phyloP scores from a whole-genome alignment of 2,797 vertebrate species.

The Rhinoraja longicauda region DNA sequence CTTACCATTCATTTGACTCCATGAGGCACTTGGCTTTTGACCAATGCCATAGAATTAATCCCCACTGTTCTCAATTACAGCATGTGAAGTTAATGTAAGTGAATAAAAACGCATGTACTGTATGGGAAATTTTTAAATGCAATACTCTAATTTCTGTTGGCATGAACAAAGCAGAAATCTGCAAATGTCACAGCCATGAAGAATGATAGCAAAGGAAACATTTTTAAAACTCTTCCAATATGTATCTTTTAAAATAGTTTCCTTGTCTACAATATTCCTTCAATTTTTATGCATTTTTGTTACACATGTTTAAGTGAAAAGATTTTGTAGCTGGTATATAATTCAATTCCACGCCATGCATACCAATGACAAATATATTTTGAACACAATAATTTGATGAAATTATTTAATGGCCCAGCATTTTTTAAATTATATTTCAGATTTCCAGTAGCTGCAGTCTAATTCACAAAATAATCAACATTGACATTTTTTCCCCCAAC shows the following conservation, averaged over 20 bases:
- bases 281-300: neutral
- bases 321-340: neutral
- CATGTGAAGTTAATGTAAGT: neutral
- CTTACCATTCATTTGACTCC: too few species aligned
- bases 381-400: too few species aligned
- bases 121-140: neutral
- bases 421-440: too few species aligned
- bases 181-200: neutral
- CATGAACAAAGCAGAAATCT: neutral
- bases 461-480: neutral
- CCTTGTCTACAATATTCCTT: neutral
- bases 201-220: neutral
- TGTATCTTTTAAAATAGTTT: neutral
- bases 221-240: neutral
- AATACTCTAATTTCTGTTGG: neutral
- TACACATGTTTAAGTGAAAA: neutral
- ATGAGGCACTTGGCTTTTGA: neutral
- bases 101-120: neutral
- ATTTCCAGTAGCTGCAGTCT: too few species aligned
- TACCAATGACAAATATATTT: neutral
- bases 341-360: neutral
- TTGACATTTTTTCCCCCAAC: neutral
- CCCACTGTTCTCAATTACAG: neutral
- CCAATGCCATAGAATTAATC: neutral
- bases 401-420: too few species aligned